These are phyloP conservation scores for Mnemiopsis leidyi DNA, from an alignment of 37 sponge, comb jelly and placozoan genomes.

Conservation along the genomic window DNA sequence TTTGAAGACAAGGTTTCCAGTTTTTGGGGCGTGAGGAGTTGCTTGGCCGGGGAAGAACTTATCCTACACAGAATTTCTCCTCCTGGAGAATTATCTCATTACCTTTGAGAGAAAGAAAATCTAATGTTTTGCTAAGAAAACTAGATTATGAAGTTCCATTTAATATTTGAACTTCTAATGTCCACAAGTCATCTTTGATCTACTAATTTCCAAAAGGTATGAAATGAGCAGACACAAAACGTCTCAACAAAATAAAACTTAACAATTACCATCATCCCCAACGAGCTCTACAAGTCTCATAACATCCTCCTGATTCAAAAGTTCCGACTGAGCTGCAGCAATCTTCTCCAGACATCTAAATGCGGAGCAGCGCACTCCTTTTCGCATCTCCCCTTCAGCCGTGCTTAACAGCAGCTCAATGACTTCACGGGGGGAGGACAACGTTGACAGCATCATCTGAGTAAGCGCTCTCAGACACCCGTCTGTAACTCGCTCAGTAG, in stretches of 20 bases:
- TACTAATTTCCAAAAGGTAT: too few relatives aligned
- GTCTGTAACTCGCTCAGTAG: conserved; percentile 15
- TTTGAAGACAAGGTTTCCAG: neutral
- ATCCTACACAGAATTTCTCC: conserved; percentile 18
- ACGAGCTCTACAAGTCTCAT: neutral
- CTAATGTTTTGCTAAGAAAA: too few relatives aligned
- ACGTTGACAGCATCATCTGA: conserved; percentile 28
- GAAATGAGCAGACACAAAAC: too few relatives aligned
- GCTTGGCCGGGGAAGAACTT: neutral
- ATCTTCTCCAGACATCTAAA: conserved; percentile 25
- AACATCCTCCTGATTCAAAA: conserved; percentile 30
- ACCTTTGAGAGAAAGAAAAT: too few relatives aligned
- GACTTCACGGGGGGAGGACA: conserved; percentile 5
- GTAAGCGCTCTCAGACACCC: conserved; percentile 25
- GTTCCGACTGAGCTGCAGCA: neutral
- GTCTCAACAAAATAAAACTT: too few relatives aligned
- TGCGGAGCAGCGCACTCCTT: neutral
- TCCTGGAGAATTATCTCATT: conserved; percentile 1
- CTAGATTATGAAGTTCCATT: too few relatives aligned
- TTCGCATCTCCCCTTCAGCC: neutral
- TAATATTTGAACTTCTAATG: too few relatives aligned
- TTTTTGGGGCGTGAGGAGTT: neutral
- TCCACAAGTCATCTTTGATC: too few relatives aligned
- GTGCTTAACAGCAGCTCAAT: neutral
- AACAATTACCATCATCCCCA: neutral